These are phyloP conservation scores for Coenobita brevimanus DNA, from an alignment of 1,140 invertebrate genomes.

Conservation along the genomic window DNA sequence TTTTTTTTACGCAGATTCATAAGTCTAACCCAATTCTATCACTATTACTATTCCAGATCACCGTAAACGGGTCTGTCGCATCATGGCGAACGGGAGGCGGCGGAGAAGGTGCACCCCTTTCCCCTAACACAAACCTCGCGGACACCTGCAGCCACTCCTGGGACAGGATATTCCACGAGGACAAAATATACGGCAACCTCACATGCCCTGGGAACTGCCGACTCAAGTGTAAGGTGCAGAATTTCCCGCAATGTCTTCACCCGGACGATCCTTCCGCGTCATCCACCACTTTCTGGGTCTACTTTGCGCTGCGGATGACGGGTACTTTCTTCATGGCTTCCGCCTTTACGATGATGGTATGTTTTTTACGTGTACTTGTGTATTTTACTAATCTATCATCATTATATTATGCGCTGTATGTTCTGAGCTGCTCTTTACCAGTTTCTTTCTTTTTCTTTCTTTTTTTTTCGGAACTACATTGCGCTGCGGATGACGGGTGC, in stretches of 20 bases:
- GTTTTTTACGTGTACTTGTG: too few species aligned
- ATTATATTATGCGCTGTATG: too few species aligned
- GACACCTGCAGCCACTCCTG: constrained; percentile 8
- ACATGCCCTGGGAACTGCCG: neutral
- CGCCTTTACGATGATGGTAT: constrained; percentile 80
- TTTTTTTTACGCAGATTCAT: too few species aligned
- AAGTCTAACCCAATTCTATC: too few species aligned
- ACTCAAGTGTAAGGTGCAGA: neutral
- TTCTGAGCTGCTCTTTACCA: too few species aligned
- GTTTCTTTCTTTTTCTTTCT: too few species aligned
- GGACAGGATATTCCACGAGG: neutral
- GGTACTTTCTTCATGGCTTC: constrained; percentile 81
- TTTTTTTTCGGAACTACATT: too few species aligned
- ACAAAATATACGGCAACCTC: neutral
- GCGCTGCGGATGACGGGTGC: too few species aligned
- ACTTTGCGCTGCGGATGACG: constrained; percentile 83
- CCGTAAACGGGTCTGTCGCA: neutral
- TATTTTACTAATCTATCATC: too few species aligned
- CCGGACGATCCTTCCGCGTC: neutral
- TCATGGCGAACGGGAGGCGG: neutral
- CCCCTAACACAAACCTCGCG: too few species aligned
- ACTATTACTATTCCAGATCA: neutral
- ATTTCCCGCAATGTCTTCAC: neutral
- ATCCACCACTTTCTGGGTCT: constrained; percentile 77
- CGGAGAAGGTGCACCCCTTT: too few species aligned